Percentiles rank a stretch among this genome's conserved stretches.
phyloP scores from a whole-genome alignment of 2,888 invertebrate species.

The Hoplodrina blanda region DNA sequence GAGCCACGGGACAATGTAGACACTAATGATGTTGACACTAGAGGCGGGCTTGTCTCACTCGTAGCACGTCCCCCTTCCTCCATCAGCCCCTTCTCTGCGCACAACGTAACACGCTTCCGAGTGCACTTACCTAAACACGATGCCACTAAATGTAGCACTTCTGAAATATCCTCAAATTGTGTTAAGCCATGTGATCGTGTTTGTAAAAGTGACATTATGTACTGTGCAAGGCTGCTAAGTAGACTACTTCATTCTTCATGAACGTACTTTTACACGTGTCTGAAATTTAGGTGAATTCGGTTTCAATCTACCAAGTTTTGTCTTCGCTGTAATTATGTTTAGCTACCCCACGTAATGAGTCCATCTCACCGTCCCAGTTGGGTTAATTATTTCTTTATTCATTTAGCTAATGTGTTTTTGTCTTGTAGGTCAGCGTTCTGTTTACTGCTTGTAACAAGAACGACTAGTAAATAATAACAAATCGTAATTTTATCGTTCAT shows the following conservation, averaged over 20 bases:
- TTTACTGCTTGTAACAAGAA: conserved; percentile 23
- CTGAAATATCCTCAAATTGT: conserved; percentile 73
- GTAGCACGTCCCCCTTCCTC: conserved; percentile 68
- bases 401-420: conserved; percentile 40
- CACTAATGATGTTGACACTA: conserved; percentile 89
- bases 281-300: conserved; percentile 26
- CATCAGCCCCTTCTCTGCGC: conserved; percentile 51
- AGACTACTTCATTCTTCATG: conserved; percentile 26
- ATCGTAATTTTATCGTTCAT: neutral
- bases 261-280: conserved; percentile 8
- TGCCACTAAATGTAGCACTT: conserved; percentile 73
- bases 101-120: conserved; percentile 66
- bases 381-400: conserved; percentile 57
- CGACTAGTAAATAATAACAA: conserved; percentile 3
- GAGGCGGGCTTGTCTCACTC: conserved; percentile 76
- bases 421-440: conserved; percentile 34
- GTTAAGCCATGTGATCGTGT: conserved; percentile 68
- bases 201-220: conserved; percentile 42
- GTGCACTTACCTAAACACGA: conserved; percentile 74
- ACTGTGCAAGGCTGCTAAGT: neutral
- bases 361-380: conserved; percentile 41
- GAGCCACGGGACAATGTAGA: conserved; percentile 76
- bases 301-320: conserved; percentile 37
- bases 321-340: conserved; percentile 58
- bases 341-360: conserved; percentile 53